Evolutionary conservation across 1,140 invertebrate species (phyloP), one percentile per base, ranked within the genome.

Genomic region (Brachionus manjavacas): DNA sequence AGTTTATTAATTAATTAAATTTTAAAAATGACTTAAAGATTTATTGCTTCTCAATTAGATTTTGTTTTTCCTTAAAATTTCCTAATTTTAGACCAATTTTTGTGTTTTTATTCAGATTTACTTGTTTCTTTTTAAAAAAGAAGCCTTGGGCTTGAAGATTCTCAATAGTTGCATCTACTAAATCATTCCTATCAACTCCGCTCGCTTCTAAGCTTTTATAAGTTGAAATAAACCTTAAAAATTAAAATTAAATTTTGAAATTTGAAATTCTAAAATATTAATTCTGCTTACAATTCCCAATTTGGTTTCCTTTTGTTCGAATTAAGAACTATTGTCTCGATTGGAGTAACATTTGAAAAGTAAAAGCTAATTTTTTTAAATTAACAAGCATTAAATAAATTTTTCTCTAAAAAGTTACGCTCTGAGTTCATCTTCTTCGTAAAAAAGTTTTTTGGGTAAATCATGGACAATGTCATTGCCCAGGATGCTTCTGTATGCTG

Each of bases 381-480:
- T 46, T 79, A 23, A n/a, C 14, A n/a, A 79, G 41, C 0, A 12
- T 78, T 78, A 23, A 8, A 25, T n/a, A n/a, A 25, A 25, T 28
- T 79, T 12, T 46, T 25, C n/a, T 28, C 14, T n/a, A 43, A 12
- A 16, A 46, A 49, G 39, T 91, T 92, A 95, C 94, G 92, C 94
- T 92, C 95, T 91, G n/a, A 94, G 90, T 74, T 90, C 87, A 90
- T 96, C 95, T 91, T 96, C 95, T 84, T 92, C 88, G 86, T 95
- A 96, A 85, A 95, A 93, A 83, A 96, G 94, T 70, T 92, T 87
- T 86, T 88, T 91, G 23, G 79, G 79, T 12, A 68, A 25, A 12
- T 14, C 7, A 41, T 52, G 25, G 4, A 64, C 49, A n/a, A 94
- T 88, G 55, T 92, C 88, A 28, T 91, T 90, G 11, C 91, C 89